Conservation (phyloP, 2,797 vertebrate genomes). For the Pseudocheirus occidentalis region DNA sequence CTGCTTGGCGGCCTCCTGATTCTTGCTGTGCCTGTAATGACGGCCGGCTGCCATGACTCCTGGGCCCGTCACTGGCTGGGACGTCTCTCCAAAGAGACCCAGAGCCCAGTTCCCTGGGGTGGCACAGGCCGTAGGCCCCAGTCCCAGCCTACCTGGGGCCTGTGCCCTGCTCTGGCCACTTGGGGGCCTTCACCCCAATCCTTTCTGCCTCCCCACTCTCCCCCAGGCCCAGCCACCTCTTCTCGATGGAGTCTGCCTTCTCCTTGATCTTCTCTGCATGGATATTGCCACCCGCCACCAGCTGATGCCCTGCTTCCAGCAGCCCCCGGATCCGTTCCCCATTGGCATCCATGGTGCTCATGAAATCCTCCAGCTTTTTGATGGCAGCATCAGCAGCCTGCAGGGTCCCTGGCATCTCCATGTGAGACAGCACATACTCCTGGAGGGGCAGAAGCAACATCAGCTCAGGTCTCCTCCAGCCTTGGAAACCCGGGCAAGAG, state of each 20-base stretch:
- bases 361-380: constrained; percentile 95
- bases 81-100: neutral
- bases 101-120: neutral
- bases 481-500: neutral
- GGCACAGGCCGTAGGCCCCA: too few relatives aligned
- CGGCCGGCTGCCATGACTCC: neutral
- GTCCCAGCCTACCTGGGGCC: neutral
- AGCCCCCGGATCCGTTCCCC: constrained; percentile 93
- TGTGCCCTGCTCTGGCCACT: neutral
- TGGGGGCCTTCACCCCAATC: accelerated
- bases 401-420: constrained; percentile 93
- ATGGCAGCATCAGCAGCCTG: constrained; percentile 93
- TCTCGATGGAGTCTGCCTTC: constrained; percentile 93
- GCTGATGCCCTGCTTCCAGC: constrained; percentile 90
- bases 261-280: constrained; percentile 94
- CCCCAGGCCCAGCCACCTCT: constrained; percentile 85
- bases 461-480: neutral
- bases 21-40: constrained; percentile 88
- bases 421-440: constrained; percentile 95
- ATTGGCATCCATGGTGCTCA: constrained; percentile 94
- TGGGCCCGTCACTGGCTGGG: neutral
- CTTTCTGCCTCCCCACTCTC: neutral
- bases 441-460: constrained; percentile 69
- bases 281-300: constrained; percentile 89
- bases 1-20: constrained; percentile 90